Evolutionary conservation across 2,113 vertebrate species (phyloP).

Genomic region (Hyla sarda): DNA sequence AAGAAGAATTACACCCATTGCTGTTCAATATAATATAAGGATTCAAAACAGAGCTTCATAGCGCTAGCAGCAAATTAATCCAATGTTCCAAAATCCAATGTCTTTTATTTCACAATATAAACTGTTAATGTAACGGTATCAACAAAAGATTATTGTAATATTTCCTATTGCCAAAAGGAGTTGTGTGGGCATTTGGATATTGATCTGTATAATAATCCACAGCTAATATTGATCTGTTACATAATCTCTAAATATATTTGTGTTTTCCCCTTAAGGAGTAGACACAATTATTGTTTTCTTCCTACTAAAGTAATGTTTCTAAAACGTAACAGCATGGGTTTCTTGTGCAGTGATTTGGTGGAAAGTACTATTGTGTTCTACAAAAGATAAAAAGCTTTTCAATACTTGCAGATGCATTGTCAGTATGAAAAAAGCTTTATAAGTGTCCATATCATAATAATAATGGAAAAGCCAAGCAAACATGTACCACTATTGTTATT

Average conservation of each 20-base stretch:
- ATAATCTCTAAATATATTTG: constrained; percentile 45
- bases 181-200: constrained; percentile 31
- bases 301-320: constrained; percentile 27
- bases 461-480: background rate
- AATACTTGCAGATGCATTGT: background rate
- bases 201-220: constrained; percentile 43
- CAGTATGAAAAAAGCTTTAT: background rate
- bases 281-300: constrained; percentile 40
- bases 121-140: background rate
- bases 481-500: background rate
- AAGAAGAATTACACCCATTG: constrained; percentile 42
- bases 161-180: constrained; percentile 35
- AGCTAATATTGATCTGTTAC: constrained; percentile 48
- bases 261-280: constrained; percentile 30
- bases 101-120: constrained; percentile 39
- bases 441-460: background rate
- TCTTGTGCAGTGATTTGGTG: background rate
- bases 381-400: background rate
- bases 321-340: background rate
- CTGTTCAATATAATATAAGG: constrained; percentile 24
- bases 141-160: constrained; percentile 39
- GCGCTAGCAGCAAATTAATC: constrained; percentile 36
- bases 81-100: constrained; percentile 25
- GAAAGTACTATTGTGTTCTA: constrained; percentile 15
- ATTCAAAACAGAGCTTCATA: constrained; percentile 15